Evolutionary conservation across 1,140 invertebrate species (phyloP), one percentile per base, ranked within the genome.

Genomic region (Doryteuthis pealeii): DNA sequence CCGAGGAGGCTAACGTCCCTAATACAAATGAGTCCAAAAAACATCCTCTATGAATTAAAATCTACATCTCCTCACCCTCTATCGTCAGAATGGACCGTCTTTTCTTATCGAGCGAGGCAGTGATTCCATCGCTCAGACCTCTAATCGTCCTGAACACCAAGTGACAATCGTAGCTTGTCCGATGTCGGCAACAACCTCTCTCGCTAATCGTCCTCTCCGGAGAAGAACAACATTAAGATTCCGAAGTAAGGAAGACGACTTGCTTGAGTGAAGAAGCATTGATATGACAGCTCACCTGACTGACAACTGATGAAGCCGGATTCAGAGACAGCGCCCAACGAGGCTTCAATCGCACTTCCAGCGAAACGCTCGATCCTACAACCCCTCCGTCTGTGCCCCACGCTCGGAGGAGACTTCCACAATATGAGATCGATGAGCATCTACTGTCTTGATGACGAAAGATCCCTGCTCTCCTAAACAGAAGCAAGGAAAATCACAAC

Each of bases 351-450:
- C n/a, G n/a, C n/a, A n/a, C n/a, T n/a, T n/a, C n/a, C n/a, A n/a
- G n/a, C n/a, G n/a, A n/a, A n/a, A n/a, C n/a, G n/a, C n/a, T 93
- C 95, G 80, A 96, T 97, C 86, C 96, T n/a, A n/a, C n/a, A n/a
- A n/a, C n/a, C n/a, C n/a, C n/a, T n/a, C 96, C 0, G 96, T 93
- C 0, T 90, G 95, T 74, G 94, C 93, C 83, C 91, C 94, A 1
- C 86, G 87, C 40, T 80, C 77, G 45, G 72, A 79, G 35, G 82
- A 83, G 10, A 74, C 67, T 32, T 80, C 75, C 74, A 76, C 70
- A 0, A 74, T 82, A n/a, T n/a, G n/a, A n/a, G 74, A 82, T 80
- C 70, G 84, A 84, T 72, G 84, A 88, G 45, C 83, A 85, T 67
- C 18, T 18, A 62, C 5, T 62, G 5, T 80, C 81, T n/a, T 43